Base-by-base conservation (phyloP, 2,113 vertebrate species). In the Camelus bactrianus region DNA sequence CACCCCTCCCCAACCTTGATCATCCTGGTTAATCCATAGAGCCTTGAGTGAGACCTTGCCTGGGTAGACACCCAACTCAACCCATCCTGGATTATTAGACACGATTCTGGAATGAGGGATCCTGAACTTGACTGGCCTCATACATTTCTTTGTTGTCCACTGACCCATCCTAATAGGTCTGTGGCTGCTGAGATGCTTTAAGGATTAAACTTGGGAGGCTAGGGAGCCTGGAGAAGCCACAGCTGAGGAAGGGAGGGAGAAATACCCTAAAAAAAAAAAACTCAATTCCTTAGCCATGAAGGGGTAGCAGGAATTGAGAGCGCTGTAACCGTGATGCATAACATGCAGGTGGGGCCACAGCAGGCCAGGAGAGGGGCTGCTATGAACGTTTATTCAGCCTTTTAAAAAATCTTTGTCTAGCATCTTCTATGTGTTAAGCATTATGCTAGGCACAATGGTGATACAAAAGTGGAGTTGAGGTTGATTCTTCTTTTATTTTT, bases 311-410 rank as follows among this genome's bases (percentile, higher is more conserved):
- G 50, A 60, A 28, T 22, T 1, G 62, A 75, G 19, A 15, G 20
- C 12, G 22, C n/a, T 56, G 13, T 20, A 16, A 9, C 1, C 30
- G n/a, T 3, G 50, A 9, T 6, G 15, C 1, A 0, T 20, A 4
- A 26, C 15, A 5, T 1, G 5, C 12, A 30, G 32, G 7, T 3
- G 26, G 52, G 62, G 35, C 11, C n/a, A 8, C 64, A 8, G 3
- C 0, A 12, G 62, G 42, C 42, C 11, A 3, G 46, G 46, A 35
- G 72, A 16, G 0, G 0, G 22, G 26, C 4, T 32, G n/a, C 35
- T 19, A 32, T 16, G 16, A 46, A 10, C 0, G 22, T 5, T 7
- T 11, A 17, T 56, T 69, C 19, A n/a, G 35, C 35, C 70, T 79
- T 16, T 48, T 54, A 56, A 4, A 8, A 35, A 56, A 50, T 11